A percentile compares a stretch with the other conserved stretches of the same genome.
Conservation (phyloP, 2,888 invertebrate species). For the Macrosiphum euphorbiae region DNA sequence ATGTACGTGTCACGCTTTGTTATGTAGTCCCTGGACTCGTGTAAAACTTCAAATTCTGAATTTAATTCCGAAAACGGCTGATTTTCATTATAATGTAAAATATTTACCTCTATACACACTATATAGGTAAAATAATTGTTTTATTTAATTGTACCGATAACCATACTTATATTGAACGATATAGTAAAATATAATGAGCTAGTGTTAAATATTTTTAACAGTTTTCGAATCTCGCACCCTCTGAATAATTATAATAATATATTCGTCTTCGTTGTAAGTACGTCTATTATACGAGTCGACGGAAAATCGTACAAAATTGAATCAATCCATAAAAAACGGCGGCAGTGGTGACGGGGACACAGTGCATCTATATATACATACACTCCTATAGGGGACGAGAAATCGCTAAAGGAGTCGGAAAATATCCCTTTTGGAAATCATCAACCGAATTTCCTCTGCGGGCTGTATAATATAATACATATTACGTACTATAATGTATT, state of each 20-base stretch:
- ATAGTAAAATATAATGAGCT: neutral
- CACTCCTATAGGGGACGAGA: neutral
- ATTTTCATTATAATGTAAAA: neutral
- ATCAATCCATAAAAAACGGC: neutral
- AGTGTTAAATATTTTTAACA: neutral
- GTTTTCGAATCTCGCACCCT: neutral
- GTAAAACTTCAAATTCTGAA: neutral
- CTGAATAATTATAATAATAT: neutral
- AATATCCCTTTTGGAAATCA: conserved; percentile 35
- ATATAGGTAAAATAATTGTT: neutral
- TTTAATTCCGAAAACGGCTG: neutral
- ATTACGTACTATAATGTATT: neutral
- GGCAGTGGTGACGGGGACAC: neutral
- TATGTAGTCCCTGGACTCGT: neutral
- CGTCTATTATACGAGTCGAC: neutral
- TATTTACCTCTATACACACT: neutral
- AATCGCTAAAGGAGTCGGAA: conserved; percentile 14
- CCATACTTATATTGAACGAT: neutral
- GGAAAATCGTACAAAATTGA: neutral
- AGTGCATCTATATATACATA: too few species aligned
- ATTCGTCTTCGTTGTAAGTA: neutral
- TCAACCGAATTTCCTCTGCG: conserved; percentile 39
- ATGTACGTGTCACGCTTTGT: neutral
- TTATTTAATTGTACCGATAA: neutral
- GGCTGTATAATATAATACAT: neutral